Percentiles rank a stretch among this genome's conserved stretches.
phyloP scores from a whole-genome alignment of 2,113 vertebrate species.

The Ammospiza caudacuta region DNA sequence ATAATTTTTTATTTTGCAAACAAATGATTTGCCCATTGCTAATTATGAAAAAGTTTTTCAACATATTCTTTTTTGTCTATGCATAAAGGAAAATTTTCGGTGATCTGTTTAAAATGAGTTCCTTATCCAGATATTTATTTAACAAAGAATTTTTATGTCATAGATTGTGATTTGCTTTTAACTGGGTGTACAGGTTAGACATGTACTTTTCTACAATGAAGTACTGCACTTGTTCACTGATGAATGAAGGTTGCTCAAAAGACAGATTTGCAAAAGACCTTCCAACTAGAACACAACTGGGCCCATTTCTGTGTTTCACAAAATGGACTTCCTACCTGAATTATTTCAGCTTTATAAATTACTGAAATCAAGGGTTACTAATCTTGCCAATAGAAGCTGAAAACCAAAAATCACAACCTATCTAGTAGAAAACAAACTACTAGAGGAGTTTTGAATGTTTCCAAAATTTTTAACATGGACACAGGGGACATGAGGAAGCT shows the following conservation, averaged over 20 bases:
- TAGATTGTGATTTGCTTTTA: not conserved
- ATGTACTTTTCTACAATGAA: accelerated
- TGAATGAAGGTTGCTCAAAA: not conserved
- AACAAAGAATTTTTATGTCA: not conserved
- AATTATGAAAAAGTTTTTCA: not conserved
- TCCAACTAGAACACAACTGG: not conserved
- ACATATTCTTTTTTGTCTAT: not conserved
- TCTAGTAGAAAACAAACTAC: not conserved
- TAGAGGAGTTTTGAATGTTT: not conserved
- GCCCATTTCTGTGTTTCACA: not conserved
- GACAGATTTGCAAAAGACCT: not conserved
- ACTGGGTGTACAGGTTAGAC: not conserved
- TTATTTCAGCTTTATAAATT: not conserved
- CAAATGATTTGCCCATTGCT: not conserved
- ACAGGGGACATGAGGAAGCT: not conserved
- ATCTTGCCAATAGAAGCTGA: not conserved
- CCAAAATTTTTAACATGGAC: not conserved
- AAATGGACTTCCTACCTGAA: not conserved
- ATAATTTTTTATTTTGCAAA: not conserved
- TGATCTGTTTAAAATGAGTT: not conserved
- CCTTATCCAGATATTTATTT: not conserved
- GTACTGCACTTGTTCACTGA: not conserved
- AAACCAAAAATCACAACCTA: not conserved
- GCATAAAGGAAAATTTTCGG: not conserved
- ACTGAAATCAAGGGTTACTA: not conserved